A percentile compares a stretch with the other conserved stretches of the same genome.
phyloP scores from a whole-genome alignment of 2,797 vertebrate species.

The Tachyglossus aculeatus region DNA sequence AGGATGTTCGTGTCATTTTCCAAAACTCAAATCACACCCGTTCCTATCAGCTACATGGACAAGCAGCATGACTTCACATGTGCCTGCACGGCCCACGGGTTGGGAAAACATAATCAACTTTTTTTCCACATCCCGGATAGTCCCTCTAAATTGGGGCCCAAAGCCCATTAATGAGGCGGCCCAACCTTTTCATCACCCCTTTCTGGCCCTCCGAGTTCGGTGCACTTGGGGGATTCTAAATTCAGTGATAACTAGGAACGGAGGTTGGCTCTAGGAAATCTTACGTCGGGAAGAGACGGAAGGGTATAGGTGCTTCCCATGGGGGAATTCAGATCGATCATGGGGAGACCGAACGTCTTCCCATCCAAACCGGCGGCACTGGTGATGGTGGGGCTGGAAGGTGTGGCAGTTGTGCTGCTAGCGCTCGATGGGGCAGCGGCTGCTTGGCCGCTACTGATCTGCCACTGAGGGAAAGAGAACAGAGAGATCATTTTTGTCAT shows the following conservation, averaged over 20 bases:
- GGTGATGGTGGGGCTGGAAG: constrained; percentile 79
- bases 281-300: constrained; percentile 82
- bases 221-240: too few relatives aligned
- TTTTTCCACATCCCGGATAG: too few relatives aligned
- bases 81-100: too few relatives aligned
- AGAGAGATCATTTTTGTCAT: neutral
- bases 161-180: too few relatives aligned
- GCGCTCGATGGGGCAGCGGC: constrained; percentile 54
- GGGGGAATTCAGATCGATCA: constrained; percentile 78
- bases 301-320: constrained; percentile 77
- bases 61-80: too few relatives aligned
- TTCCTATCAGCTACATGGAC: too few relatives aligned
- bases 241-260: neutral
- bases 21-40: too few relatives aligned
- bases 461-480: constrained; percentile 66
- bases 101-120: too few relatives aligned
- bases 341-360: constrained; percentile 64
- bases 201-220: too few relatives aligned
- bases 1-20: too few relatives aligned
- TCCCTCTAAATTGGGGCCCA: too few relatives aligned
- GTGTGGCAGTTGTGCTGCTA: constrained; percentile 70
- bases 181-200: neutral
- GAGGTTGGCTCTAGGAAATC: too few relatives aligned
- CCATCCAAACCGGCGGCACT: constrained; percentile 73
- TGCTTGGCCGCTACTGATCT: constrained; percentile 71